These are phyloP conservation scores for Thelaira solivaga DNA, from an alignment of 2,888 invertebrate species.

Conservation along the genomic window DNA sequence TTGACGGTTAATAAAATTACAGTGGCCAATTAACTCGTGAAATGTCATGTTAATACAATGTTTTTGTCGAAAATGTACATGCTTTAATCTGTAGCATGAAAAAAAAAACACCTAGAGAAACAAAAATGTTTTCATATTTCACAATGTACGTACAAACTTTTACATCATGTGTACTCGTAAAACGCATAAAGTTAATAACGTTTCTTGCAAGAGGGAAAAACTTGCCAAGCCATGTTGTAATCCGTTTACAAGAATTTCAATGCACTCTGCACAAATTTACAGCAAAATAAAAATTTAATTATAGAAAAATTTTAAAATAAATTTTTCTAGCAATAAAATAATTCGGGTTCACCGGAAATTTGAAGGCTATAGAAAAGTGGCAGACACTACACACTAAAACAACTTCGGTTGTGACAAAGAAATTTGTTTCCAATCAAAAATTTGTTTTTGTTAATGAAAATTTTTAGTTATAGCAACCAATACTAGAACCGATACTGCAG, in stretches of 20 bases:
- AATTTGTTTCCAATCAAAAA: no score
- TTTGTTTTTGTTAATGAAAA: no score
- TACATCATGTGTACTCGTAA: constrained; percentile 23
- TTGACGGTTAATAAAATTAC: constrained; percentile 51
- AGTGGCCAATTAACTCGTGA: constrained; percentile 56
- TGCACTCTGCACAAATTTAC: no score
- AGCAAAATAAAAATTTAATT: no score
- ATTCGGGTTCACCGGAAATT: no score
- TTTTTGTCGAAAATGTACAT: constrained; percentile 26
- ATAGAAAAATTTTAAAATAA: no score
- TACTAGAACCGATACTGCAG: no score
- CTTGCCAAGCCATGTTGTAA: neutral
- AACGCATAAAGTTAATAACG: constrained; percentile 24
- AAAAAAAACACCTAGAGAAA: neutral
- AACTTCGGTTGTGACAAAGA: no score
- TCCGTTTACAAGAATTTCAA: neutral
- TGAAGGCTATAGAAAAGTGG: no score
- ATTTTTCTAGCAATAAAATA: no score
- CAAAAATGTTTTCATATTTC: constrained; percentile 11
- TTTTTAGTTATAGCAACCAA: no score
- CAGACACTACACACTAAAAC: no score
- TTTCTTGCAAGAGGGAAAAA: constrained; percentile 3
- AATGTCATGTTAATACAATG: constrained; percentile 54
- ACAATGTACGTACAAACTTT: constrained; percentile 20
- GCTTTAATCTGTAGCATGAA: constrained; percentile 8